Base-by-base conservation (phyloP, 2,888 invertebrate species). In the Nomada goodeniana region DNA sequence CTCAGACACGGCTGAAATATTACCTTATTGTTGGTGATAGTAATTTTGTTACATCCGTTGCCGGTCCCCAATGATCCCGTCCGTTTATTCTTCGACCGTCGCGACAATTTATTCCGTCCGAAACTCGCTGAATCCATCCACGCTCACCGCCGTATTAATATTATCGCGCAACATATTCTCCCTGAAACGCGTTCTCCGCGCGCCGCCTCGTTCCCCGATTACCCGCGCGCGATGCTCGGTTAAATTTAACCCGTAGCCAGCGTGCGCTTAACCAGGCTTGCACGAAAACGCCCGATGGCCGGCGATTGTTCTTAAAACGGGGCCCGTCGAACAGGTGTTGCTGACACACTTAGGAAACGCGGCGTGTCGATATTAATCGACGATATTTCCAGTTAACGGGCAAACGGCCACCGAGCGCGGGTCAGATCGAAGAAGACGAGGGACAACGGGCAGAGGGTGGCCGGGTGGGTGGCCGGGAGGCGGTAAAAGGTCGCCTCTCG, bases 401-500 rank as follows among this genome's bases (percentile, higher is more conserved):
- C 61, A 47, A 52, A 65, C 55, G 67, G 63, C 55, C 70, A 61
- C 60, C 55, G 52, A 50, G 47, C 65, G 69, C 18, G 60, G 69
- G 74, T 75, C 70, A 74, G 73, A 71, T 75, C 67, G 65, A 67
- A 57, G 70, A 80, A 65, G 70, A 55, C 57, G 76, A 52, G 76
- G 61, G 57, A 50, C 29, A 10, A 69, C 15, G 11, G 20, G 57
- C 42, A 69, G 71, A 69, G 53, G 73, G 29, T 36, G 60, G 60
- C 20, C 18, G 60, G 50, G 60, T 70, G 36, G 76, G 64, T 63
- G 55, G 76, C 10, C 15, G 74, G 69, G 77, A 72, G 79, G 70
- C 23, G 85, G 87, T 91, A 90, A 91, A 91, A 91, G 91, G 90
- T 88, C 87, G 88, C 88, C 89, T 91, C 91, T 91, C 88, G 77